Evolutionary conservation across 37 sponge, comb jelly and placozoan genomes (phyloP).

Genomic region (Lycopodina hypogea): DNA sequence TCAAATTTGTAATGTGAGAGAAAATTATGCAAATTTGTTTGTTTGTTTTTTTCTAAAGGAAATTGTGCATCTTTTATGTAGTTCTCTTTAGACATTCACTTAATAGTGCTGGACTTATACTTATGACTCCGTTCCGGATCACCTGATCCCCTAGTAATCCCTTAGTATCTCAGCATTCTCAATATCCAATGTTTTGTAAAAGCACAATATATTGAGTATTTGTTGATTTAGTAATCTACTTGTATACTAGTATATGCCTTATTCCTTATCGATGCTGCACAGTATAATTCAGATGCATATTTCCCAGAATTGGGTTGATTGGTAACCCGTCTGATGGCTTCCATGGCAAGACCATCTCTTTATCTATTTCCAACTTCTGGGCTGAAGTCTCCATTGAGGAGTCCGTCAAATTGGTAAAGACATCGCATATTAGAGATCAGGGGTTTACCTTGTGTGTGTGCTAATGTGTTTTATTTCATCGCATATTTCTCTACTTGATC

Average conservation of each 20-base stretch:
- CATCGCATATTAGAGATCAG: neutral
- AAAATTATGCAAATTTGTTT: too few relatives aligned
- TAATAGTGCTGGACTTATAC: too few relatives aligned
- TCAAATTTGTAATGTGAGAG: too few relatives aligned
- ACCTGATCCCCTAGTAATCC: too few relatives aligned
- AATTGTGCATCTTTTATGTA: too few relatives aligned
- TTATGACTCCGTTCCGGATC: too few relatives aligned
- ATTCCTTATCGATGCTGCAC: neutral
- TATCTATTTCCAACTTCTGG: constrained; percentile 88
- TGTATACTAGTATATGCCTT: neutral
- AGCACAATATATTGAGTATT: too few relatives aligned
- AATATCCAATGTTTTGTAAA: too few relatives aligned
- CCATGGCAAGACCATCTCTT: constrained; percentile 82
- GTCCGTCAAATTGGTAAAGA: constrained; percentile 65
- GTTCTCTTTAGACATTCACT: too few relatives aligned
- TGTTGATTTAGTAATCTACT: neutral
- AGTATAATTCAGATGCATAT: too few relatives aligned
- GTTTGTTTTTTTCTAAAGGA: too few relatives aligned
- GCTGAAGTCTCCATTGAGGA: constrained; percentile 77
- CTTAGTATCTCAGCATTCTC: too few relatives aligned
- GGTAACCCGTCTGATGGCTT: constrained; percentile 90
- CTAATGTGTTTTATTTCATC: neutral
- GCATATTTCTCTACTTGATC: neutral
- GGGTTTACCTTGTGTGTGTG: neutral
- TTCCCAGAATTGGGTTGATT: constrained; percentile 86